A percentile compares a stretch with the other conserved stretches of the same genome.
phyloP scores from a whole-genome alignment of 2,113 vertebrate species.

The Notothenia rossii region DNA sequence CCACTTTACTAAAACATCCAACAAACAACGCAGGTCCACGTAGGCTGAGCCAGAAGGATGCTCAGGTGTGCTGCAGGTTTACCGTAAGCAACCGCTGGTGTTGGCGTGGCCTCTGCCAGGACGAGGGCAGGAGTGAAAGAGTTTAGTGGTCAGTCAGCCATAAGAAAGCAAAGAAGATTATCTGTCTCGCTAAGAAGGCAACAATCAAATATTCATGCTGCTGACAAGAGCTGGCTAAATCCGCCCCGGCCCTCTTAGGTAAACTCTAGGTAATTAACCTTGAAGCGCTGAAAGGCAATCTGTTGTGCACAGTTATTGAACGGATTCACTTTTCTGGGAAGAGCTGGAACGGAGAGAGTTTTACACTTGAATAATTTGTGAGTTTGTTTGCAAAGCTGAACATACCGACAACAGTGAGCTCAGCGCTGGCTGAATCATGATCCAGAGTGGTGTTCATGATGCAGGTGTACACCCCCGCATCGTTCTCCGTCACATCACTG shows the following conservation, averaged over 20 bases:
- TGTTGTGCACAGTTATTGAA: slow-evolving; percentile 8
- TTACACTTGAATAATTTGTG: slow-evolving; percentile 20
- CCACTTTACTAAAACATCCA: slow-evolving; percentile 50
- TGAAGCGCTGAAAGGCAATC: slow-evolving; percentile 29
- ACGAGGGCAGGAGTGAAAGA: slow-evolving; percentile 88
- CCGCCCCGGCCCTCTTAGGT: not conserved
- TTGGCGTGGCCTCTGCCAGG: slow-evolving; percentile 93
- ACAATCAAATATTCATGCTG: slow-evolving; percentile 60
- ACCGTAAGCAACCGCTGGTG: slow-evolving; percentile 93
- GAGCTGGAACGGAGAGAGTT: slow-evolving; percentile 14
- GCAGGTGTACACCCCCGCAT: slow-evolving; percentile 93
- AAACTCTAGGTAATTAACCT: slow-evolving; percentile 52
- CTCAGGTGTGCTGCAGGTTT: slow-evolving; percentile 83
- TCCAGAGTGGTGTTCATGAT: slow-evolving; percentile 94
- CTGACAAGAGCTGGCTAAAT: slow-evolving; percentile 43
- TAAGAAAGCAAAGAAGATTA: slow-evolving; percentile 55
- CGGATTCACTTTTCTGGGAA: slow-evolving; percentile 29
- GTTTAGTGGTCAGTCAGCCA: slow-evolving; percentile 82
- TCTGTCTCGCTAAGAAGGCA: slow-evolving; percentile 40
- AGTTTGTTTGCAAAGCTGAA: slow-evolving; percentile 35
- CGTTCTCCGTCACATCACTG: slow-evolving; percentile 87
- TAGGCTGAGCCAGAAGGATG: slow-evolving; percentile 52
- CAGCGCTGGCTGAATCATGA: slow-evolving; percentile 91
- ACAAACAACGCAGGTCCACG: slow-evolving; percentile 45
- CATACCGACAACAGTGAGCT: slow-evolving; percentile 96